Conservation (phyloP, 1,140 invertebrate genomes). For the Dinothrombium tinctorium region DNA sequence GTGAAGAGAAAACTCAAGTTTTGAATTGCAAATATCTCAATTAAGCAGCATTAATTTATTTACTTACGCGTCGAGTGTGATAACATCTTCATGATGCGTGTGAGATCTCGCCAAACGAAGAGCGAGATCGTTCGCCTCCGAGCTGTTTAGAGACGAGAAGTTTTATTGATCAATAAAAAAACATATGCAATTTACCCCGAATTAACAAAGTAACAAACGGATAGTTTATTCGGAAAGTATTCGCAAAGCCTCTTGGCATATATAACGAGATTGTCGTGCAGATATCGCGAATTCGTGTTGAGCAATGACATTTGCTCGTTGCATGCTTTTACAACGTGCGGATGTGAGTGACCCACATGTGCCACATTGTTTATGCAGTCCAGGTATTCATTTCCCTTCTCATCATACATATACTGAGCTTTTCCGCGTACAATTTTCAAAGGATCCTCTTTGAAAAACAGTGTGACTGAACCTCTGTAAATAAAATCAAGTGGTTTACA, state of each 20-base stretch:
- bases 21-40: too few relatives aligned
- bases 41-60: too few relatives aligned
- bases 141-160: constrained; percentile 36
- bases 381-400: constrained; percentile 59
- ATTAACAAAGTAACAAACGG: constrained; percentile 89
- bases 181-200: constrained; percentile 33
- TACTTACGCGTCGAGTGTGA: constrained; percentile 82
- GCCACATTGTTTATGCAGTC: constrained; percentile 99
- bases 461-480: constrained; percentile 56
- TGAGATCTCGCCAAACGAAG: constrained; percentile 64
- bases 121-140: constrained; percentile 94
- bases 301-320: constrained; percentile 63
- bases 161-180: too few relatives aligned
- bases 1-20: too few relatives aligned
- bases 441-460: constrained; percentile 72
- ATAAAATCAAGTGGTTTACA: too few relatives aligned
- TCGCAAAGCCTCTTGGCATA: constrained; percentile 59
- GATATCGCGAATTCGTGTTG: constrained; percentile 79
- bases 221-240: constrained; percentile 39
- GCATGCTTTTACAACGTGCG: constrained; percentile 65
- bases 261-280: constrained; percentile 80
- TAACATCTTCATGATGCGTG: constrained; percentile 64
- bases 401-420: constrained; percentile 91
- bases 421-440: constrained; percentile 72
- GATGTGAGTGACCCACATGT: constrained; percentile 95